phyloP scores from a whole-genome alignment of 2,113 vertebrate species.

The Oostethus manadensis region DNA sequence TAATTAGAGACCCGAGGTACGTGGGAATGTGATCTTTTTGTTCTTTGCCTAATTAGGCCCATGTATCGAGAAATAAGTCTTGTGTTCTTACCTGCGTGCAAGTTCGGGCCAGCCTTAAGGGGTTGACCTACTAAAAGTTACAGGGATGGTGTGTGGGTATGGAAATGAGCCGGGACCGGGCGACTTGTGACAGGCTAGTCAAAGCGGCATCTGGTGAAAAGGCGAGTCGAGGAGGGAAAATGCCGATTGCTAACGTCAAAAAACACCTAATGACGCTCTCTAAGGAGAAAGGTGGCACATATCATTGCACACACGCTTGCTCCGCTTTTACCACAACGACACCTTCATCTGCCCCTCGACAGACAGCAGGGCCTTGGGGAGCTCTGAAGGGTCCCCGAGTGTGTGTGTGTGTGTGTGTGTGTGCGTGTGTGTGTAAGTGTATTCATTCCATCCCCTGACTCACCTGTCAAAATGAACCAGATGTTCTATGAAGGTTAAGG shows the following conservation, averaged over 20 bases:
- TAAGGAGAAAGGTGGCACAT: constrained; percentile 30
- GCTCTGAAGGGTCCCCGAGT: constrained; percentile 30
- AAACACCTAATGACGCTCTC: constrained; percentile 49
- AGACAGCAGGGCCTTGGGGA: constrained; percentile 52
- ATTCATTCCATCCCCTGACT: constrained; percentile 34
- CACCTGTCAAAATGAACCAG: constrained; percentile 43
- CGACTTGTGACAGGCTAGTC: constrained; percentile 41
- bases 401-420: constrained; percentile 3
- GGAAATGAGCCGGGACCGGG: constrained; percentile 21
- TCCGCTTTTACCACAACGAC: constrained; percentile 25
- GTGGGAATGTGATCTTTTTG: constrained; percentile 61
- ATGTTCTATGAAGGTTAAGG: constrained; percentile 49
- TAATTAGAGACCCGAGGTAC: constrained; percentile 64
- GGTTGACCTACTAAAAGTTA: constrained; percentile 67
- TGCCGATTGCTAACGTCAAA: constrained; percentile 48
- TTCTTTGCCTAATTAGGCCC: constrained; percentile 65
- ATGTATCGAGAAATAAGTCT: constrained; percentile 55
- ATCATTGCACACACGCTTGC: constrained; percentile 9
- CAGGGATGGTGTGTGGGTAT: constrained; percentile 8
- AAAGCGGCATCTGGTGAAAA: constrained; percentile 35
- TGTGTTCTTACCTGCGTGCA: constrained; percentile 58
- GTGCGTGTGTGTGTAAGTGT: constrained; percentile 2
- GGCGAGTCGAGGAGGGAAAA: constrained; percentile 40
- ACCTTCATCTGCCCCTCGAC: constrained; percentile 43
- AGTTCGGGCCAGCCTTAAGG: constrained; percentile 62